Evolutionary conservation across 2,888 invertebrate species (phyloP).

Genomic region (Leucophenga maculata): DNA sequence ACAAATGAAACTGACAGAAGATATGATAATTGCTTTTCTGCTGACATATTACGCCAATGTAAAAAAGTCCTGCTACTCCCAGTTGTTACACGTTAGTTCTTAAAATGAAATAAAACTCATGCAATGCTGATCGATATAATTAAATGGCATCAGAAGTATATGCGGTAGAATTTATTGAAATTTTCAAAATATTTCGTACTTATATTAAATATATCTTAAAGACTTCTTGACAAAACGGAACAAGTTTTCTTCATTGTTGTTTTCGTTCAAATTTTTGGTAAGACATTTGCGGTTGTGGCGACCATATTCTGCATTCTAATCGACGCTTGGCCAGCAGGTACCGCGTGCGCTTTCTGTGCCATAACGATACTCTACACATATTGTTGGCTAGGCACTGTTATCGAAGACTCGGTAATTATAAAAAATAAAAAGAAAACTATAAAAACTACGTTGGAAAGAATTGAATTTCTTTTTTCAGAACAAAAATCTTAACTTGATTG

Average conservation of each 20-base stretch:
- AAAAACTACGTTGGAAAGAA: neutral
- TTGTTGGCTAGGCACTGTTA: slow-evolving; percentile 57
- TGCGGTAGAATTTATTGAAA: slow-evolving; percentile 34
- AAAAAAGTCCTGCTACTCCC: too few relatives aligned
- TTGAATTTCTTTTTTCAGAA: slow-evolving; percentile 39
- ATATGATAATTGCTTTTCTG: too few relatives aligned
- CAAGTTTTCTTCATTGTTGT: slow-evolving; percentile 45
- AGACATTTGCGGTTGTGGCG: slow-evolving; percentile 43
- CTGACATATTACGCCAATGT: too few relatives aligned
- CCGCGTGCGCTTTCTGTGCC: slow-evolving; percentile 44
- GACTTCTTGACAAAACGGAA: slow-evolving; percentile 43
- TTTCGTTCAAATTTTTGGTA: slow-evolving; percentile 50
- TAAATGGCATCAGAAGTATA: slow-evolving; percentile 46
- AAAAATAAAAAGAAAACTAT: neutral
- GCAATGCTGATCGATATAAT: slow-evolving; percentile 35
- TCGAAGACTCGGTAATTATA: slow-evolving; percentile 50
- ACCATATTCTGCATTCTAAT: slow-evolving; percentile 55
- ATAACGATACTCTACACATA: slow-evolving; percentile 50
- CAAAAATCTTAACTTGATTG: slow-evolving; percentile 40
- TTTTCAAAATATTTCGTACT: neutral
- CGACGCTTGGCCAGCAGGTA: slow-evolving; percentile 55
- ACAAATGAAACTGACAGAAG: too few relatives aligned
- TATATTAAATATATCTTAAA: slow-evolving; percentile 25
- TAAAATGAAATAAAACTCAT: neutral
- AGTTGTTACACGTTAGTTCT: too few relatives aligned